Evolutionary conservation across 2,888 invertebrate genomes (phyloP), one percentile per base, ranked within the genome.

Genomic region (Panopea generosa): DNA sequence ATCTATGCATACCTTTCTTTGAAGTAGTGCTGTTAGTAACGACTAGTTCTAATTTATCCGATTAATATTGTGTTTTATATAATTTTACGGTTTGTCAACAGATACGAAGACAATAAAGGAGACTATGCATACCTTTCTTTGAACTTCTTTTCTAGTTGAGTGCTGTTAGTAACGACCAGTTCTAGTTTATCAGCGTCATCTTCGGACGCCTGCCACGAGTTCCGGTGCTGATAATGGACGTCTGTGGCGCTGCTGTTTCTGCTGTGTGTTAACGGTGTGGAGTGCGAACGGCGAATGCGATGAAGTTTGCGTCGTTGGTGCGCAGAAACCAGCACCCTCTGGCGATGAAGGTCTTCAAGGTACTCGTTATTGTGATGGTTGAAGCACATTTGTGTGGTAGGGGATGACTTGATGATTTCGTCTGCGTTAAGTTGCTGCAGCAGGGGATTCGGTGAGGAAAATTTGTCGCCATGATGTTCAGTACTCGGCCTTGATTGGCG

Each of bases 271-370:
- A 43, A 26, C 29, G 77, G 77, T 24, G 70, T 70, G 2, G 81
- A 75, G 29, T 72, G 77, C 14, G 77, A 57, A 11, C 81, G 55
- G 4, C 77, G 45, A 18, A 72, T 53, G 20, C 67, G 57, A 18
- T 73, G 66, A 7, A 82, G 59, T 26, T 77, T 79, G 29, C 73
- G 65, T n/a, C 82, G 65, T 27, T 82, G 78, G 40, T 82, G 72
- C 1, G 82, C 82, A 24, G 82, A 82, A 14, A 79, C 74, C 33
- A 79, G 69, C 11, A 82, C 82, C 14, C 82, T 49, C 55, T 82
- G 79, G 18, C 82, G 59, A 40, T 82, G 79, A 1, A 79, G 53
- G 38, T 79, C 82, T 24, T 82, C 82, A 11, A 65, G 61, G 22
- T 66, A 79, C 40, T 82, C 79, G 14, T 65, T 66, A 18, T 80